Evolutionary conservation across 2,888 invertebrate genomes (phyloP).

Genomic region (Tachystola acroxantha): DNA sequence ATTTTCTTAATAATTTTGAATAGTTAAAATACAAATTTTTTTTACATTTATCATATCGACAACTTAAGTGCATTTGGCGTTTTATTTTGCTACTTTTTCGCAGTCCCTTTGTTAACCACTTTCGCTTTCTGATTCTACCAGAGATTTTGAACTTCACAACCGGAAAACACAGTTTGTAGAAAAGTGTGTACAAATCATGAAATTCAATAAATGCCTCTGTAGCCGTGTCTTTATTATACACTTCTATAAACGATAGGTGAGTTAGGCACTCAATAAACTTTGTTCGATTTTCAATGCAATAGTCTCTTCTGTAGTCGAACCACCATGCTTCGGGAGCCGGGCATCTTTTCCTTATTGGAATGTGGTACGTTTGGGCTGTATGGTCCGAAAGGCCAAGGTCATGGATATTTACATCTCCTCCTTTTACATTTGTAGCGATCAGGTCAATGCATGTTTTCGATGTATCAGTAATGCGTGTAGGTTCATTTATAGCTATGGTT

Average conservation of each 20-base stretch:
- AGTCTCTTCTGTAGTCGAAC: constrained; percentile 2
- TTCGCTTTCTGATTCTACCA: background rate
- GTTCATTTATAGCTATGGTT: background rate
- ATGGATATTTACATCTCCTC: background rate
- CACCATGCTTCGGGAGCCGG: too few species aligned
- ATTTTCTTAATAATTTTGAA: background rate
- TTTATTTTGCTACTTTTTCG: background rate
- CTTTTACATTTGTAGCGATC: background rate
- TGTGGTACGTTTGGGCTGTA: background rate
- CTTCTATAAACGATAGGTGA: constrained; percentile 3
- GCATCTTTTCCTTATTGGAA: background rate
- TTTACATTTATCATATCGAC: background rate
- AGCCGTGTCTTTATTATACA: background rate
- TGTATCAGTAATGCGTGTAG: background rate
- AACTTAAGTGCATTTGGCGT: background rate
- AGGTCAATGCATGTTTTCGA: constrained; percentile 1
- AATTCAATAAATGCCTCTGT: constrained; percentile 3
- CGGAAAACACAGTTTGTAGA: constrained; percentile 9
- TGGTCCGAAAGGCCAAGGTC: constrained; percentile 2
- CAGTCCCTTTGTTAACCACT: background rate
- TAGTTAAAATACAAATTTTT: background rate
- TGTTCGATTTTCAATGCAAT: constrained; percentile 2
- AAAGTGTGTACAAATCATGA: constrained; percentile 1
- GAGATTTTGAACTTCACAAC: constrained; percentile 2
- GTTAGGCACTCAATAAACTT: constrained; percentile 6